phyloP scores from a whole-genome alignment of 2,888 invertebrate genomes.

The Drosophila buzzatii region DNA sequence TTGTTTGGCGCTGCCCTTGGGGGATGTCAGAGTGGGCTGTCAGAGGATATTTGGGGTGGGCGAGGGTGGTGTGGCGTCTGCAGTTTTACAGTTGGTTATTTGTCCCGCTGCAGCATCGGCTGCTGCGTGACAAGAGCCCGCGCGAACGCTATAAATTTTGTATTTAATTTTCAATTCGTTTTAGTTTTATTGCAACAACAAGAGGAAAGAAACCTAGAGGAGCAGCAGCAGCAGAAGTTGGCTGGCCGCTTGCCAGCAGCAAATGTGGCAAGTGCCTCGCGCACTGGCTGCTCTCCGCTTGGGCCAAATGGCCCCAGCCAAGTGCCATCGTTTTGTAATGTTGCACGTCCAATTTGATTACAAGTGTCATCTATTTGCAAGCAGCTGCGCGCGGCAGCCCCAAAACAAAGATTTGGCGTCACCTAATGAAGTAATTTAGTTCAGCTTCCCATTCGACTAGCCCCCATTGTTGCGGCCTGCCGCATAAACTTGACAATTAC shows the following conservation, averaged over 20 bases:
- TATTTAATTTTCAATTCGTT: constrained; percentile 81
- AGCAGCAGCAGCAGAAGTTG: constrained; percentile 49
- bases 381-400: constrained; percentile 22
- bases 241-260: constrained; percentile 50
- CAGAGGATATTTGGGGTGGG: not conserved
- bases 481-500: constrained; percentile 30
- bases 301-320: constrained; percentile 28
- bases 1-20: constrained; percentile 11
- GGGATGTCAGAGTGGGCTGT: not conserved
- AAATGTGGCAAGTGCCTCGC: constrained; percentile 28
- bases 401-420: constrained; percentile 47
- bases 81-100: constrained; percentile 44
- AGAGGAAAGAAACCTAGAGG: constrained; percentile 18
- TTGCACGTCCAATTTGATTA: constrained; percentile 79
- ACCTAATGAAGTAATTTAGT: constrained; percentile 79
- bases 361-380: constrained; percentile 74
- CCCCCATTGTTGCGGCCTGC: constrained; percentile 28
- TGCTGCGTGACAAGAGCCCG: constrained; percentile 68
- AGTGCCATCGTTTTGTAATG: constrained; percentile 66
- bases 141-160: constrained; percentile 75
- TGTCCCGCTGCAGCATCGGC: constrained; percentile 34
- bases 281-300: constrained; percentile 41
- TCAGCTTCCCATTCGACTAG: constrained; percentile 31
- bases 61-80: not conserved
- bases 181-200: constrained; percentile 68